Conservation (phyloP, 1,140 invertebrate species). For the Leptinotarsa texana region DNA sequence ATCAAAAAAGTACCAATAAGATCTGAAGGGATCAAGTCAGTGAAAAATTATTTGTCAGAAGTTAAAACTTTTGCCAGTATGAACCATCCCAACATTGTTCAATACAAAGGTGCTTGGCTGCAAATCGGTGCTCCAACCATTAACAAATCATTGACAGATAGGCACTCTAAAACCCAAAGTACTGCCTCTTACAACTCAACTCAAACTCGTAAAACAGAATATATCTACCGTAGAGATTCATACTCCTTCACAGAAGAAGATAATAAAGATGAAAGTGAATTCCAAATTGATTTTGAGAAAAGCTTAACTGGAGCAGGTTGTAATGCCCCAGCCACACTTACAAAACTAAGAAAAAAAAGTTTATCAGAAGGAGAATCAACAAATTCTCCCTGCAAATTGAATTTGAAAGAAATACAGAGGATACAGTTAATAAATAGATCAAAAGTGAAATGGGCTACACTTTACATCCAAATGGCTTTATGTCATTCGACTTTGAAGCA, state of each 20-base stretch:
- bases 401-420: constrained; percentile 41
- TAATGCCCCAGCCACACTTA: neutral
- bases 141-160: constrained; percentile 31
- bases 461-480: constrained; percentile 84
- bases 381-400: constrained; percentile 50
- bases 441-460: constrained; percentile 64
- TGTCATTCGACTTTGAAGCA: constrained; percentile 74
- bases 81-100: constrained; percentile 80
- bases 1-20: constrained; percentile 78
- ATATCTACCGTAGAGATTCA: constrained; percentile 33
- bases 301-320: constrained; percentile 33
- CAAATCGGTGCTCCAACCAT: constrained; percentile 58
- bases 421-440: constrained; percentile 45
- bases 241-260: constrained; percentile 36
- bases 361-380: constrained; percentile 46
- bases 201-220: constrained; percentile 13
- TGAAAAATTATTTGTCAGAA: constrained; percentile 70
- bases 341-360: constrained; percentile 37
- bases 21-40: constrained; percentile 62
- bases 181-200: neutral
- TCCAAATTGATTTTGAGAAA: constrained; percentile 40
- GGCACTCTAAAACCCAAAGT: constrained; percentile 11
- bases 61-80: constrained; percentile 78
- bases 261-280: constrained; percentile 34
- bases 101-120: constrained; percentile 83